Evolutionary conservation across 2,113 vertebrate species (phyloP).

Genomic region (Rhagologus leucostigma): DNA sequence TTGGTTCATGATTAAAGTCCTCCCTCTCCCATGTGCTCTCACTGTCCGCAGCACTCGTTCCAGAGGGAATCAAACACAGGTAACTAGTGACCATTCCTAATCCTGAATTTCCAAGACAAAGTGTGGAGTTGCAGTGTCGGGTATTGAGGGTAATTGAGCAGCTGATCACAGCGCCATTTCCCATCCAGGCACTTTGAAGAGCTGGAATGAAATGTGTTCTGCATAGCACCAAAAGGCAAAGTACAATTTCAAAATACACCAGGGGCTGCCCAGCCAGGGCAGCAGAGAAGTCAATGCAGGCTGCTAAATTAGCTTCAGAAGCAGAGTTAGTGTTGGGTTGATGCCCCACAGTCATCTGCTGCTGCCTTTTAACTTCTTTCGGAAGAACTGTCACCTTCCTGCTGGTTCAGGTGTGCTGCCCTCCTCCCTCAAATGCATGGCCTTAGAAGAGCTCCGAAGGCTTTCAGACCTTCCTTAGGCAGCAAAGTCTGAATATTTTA

Average conservation of each 20-base stretch:
- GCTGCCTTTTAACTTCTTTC: not conserved
- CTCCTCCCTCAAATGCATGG: rapidly evolving
- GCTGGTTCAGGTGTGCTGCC: not conserved
- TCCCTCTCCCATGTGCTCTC: not conserved
- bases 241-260: not conserved
- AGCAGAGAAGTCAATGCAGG: not conserved
- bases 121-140: rapidly evolving
- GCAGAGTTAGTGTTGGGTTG: not conserved
- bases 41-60: not conserved
- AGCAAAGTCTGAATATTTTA: not conserved
- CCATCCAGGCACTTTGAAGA: not conserved
- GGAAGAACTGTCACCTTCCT: not conserved
- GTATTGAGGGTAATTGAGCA: rapidly evolving
- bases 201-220: not conserved
- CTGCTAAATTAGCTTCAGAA: not conserved
- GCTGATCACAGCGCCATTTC: not conserved
- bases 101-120: not conserved
- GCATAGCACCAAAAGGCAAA: not conserved
- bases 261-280: not conserved
- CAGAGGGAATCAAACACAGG: not conserved
- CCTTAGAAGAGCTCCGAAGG: not conserved
- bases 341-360: not conserved
- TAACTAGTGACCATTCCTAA: not conserved
- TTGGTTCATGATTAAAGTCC: not conserved
- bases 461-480: not conserved